Conservation (phyloP, 2,888 invertebrate species). For the Nemapogon koenigi region DNA sequence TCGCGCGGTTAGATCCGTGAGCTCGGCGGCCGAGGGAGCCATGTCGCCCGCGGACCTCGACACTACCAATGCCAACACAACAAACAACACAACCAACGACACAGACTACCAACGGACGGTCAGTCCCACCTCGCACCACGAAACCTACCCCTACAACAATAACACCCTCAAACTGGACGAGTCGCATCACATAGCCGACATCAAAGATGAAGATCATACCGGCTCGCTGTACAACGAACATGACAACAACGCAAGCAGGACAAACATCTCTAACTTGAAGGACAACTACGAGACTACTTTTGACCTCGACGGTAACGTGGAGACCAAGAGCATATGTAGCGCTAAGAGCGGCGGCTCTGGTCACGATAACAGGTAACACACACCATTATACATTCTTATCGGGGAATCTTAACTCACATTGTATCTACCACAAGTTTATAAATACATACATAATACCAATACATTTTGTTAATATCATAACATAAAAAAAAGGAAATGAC, state of each 20-base stretch:
- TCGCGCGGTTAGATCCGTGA: conserved; percentile 56
- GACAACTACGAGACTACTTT: conserved; percentile 86
- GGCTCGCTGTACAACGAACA: conserved; percentile 43
- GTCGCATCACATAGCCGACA: conserved; percentile 48
- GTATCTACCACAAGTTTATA: too few species aligned
- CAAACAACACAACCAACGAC: conserved; percentile 32
- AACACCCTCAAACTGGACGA: conserved; percentile 57
- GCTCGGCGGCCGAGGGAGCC: conserved; percentile 41
- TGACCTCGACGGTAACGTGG: conserved; percentile 90
- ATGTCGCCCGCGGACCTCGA: conserved; percentile 46
- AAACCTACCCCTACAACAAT: conserved; percentile 45
- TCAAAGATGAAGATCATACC: conserved; percentile 48
- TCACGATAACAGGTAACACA: conserved; percentile 82
- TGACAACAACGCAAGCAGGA: conserved; percentile 29
- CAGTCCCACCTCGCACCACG: conserved; percentile 42
- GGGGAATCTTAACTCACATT: too few species aligned
- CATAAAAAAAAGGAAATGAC: too few species aligned
- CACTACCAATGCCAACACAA: conserved; percentile 36
- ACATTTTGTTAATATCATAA: too few species aligned
- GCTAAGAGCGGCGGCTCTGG: conserved; percentile 79
- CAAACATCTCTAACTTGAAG: conserved; percentile 56
- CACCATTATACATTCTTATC: too few species aligned
- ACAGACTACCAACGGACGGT: conserved; percentile 42
- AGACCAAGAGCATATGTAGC: conserved; percentile 88
- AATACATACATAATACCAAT: too few species aligned